Evolutionary conservation across 2,888 invertebrate genomes (phyloP).

Genomic region (Tipula lateralis): DNA sequence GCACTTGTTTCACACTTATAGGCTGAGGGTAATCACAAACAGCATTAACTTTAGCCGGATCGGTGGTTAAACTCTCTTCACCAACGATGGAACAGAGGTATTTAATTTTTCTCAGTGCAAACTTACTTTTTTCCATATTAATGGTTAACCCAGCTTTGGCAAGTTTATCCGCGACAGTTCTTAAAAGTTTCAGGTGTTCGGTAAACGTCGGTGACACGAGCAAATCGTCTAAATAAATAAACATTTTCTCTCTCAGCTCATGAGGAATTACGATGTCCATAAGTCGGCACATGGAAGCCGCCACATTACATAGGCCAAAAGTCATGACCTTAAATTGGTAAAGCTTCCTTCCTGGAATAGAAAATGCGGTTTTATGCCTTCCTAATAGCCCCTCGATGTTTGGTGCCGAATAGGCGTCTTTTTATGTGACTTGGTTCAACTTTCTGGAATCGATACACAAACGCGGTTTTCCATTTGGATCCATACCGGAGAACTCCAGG

Average conservation of each 20-base stretch:
- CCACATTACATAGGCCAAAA: no score
- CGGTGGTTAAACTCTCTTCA: conserved; percentile 31
- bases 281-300: no score
- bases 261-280: conserved; percentile 36
- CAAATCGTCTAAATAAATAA: conserved; percentile 32
- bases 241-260: conserved; percentile 32
- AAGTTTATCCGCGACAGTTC: background rate
- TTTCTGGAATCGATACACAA: no score
- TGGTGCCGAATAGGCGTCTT: conserved; percentile 31
- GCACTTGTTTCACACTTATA: background rate
- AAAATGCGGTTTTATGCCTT: no score
- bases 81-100: conserved; percentile 30
- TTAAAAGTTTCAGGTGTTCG: conserved; percentile 25
- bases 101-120: background rate
- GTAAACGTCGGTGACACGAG: background rate
- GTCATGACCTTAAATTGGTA: conserved; percentile 36
- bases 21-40: background rate
- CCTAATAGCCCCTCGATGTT: conserved; percentile 27
- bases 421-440: no score
- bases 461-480: no score
- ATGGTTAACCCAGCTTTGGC: conserved; percentile 26
- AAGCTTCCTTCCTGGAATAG: no score
- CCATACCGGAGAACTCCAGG: no score
- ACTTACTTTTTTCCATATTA: conserved; percentile 29
- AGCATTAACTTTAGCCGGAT: background rate